phyloP scores from a whole-genome alignment of 2,113 vertebrate genomes.

The Sitta europaea region DNA sequence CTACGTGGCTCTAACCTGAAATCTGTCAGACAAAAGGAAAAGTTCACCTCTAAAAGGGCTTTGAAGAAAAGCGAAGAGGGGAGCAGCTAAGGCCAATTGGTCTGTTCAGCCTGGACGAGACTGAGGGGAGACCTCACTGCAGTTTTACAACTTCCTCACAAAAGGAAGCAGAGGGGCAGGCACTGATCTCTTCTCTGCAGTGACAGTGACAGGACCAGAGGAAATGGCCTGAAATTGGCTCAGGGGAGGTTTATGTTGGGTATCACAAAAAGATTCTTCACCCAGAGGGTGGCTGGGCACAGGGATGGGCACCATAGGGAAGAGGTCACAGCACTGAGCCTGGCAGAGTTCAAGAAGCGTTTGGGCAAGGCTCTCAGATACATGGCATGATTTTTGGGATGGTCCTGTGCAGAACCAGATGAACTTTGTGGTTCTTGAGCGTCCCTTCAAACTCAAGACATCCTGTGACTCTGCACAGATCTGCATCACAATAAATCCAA shows the following conservation, averaged over 20 bases:
- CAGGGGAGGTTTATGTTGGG: background rate
- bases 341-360: background rate
- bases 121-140: fast-evolving
- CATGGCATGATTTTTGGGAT: background rate
- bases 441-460: background rate
- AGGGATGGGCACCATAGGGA: background rate
- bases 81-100: background rate
- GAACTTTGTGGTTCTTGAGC: background rate
- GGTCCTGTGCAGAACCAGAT: background rate
- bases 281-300: fast-evolving
- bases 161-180: background rate
- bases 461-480: background rate
- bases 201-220: background rate
- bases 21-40: background rate
- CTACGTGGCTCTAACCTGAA: background rate
- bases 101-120: background rate
- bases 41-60: background rate
- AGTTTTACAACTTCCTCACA: fast-evolving
- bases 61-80: background rate
- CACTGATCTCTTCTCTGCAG: background rate
- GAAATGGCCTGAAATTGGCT: background rate
- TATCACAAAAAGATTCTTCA: background rate
- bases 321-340: background rate
- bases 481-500: background rate
- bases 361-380: background rate